Evolutionary conservation across 2,797 vertebrate species (phyloP), one percentile per base, ranked within the genome.

Genomic region (Oreochromis grahami): DNA sequence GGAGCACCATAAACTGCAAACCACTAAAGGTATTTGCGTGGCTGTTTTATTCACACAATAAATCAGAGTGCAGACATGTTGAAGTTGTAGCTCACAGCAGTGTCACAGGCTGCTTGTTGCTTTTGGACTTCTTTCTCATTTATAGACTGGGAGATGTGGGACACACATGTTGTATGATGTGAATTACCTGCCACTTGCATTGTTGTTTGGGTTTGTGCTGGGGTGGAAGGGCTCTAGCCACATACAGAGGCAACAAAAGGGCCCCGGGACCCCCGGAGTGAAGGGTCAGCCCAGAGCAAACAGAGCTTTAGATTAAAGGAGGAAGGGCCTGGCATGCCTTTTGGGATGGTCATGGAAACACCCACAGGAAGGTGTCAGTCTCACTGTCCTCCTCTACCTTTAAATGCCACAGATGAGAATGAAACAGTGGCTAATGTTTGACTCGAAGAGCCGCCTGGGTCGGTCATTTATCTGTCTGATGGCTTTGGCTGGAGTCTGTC

Each of bases 241-340:
- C 88, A 84, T 86, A 84, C 79, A 86, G 83, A 83, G 77, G 81
- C 80, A 92, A 94, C 94, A 96, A 95, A 95, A 93, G 94, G 91
- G 70, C 84, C 86, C 12, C 4, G 77, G 78, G 91, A 91, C 92
- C 92, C 95, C 92, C 78, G 74, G 81, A 86, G 92, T 87, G 84
- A 65, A 76, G 80, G 88, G 84, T 86, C 87, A 82, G 78, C 83
- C 81, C 89, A 90, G 74, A 88, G 88, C 89, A 95, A 94, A 94
- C 84, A 91, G 17, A 79, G 34, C 45, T 74, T n/a, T 63, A 77
- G 81, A 78, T 79, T 60, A 72, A 81, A 63, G 19, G 81, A 93
- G 88, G 86, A 88, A 91, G 79, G 79, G 77, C 55, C 68, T 5
- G 83, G 82, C 72, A 87, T 92, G 86, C 92, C 92, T 88, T 92